Evolutionary conservation across 2,797 vertebrate genomes (phyloP).

Genomic region (Perodicticus potto): DNA sequence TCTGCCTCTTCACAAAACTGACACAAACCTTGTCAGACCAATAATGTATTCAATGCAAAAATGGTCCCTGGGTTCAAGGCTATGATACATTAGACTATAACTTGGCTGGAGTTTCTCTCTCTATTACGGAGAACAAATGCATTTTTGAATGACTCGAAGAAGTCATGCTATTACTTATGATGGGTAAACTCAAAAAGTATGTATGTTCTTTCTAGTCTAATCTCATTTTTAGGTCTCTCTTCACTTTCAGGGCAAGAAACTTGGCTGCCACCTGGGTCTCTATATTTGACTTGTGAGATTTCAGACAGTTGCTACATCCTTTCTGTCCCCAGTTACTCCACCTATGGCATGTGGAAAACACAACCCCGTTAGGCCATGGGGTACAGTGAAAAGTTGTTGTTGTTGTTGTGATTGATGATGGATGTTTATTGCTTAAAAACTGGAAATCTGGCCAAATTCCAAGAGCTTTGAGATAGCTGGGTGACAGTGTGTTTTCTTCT

Average conservation of each 20-base stretch:
- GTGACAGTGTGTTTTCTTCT: neutral
- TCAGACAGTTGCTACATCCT: slow-evolving; percentile 3
- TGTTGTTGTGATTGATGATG: neutral
- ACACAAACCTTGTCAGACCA: slow-evolving; percentile 53
- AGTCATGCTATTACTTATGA: slow-evolving; percentile 72
- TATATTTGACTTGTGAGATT: slow-evolving; percentile 47
- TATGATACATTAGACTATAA: slow-evolving; percentile 82
- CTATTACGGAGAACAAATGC: slow-evolving; percentile 81
- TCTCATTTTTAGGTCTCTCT: slow-evolving; percentile 69
- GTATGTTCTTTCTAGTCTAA: slow-evolving; percentile 62
- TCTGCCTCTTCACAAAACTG: slow-evolving; percentile 59
- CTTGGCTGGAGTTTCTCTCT: slow-evolving; percentile 80
- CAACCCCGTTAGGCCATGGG: neutral
- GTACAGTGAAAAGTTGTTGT: neutral
- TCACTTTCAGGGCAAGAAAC: slow-evolving; percentile 62
- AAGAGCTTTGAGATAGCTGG: neutral
- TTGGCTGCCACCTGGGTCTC: slow-evolving; percentile 30
- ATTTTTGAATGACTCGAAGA: slow-evolving; percentile 81
- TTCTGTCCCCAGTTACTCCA: neutral
- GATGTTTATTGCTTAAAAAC: slow-evolving; percentile 34
- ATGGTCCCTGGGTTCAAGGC: slow-evolving; percentile 75
- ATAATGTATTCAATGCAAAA: slow-evolving; percentile 81
- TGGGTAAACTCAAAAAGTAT: slow-evolving; percentile 68
- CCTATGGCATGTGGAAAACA: neutral
- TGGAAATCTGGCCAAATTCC: neutral